Conservation (phyloP, 2,888 invertebrate species). For the Biston betularia region DNA sequence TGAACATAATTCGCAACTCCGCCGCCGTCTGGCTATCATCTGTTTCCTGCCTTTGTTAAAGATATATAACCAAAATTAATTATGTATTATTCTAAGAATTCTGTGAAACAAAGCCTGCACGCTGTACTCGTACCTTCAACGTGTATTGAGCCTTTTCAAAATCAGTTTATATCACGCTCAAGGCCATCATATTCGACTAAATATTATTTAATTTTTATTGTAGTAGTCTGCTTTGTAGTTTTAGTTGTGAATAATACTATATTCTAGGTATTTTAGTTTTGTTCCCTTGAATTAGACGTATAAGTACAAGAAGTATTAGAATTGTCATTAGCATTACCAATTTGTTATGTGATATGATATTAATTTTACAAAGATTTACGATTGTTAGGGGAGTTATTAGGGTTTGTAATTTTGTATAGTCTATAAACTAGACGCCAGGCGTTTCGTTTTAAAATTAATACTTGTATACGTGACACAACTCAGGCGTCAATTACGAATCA, state of each 20-base stretch:
- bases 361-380: slow-evolving; percentile 19
- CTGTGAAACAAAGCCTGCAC: slow-evolving; percentile 25
- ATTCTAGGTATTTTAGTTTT: neutral
- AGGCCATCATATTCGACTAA: neutral
- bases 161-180: neutral
- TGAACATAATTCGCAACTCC: slow-evolving; percentile 39
- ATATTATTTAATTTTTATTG: neutral
- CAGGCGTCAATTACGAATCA: slow-evolving; percentile 49
- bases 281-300: neutral
- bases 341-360: neutral
- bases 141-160: neutral
- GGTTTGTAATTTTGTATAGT: too few relatives aligned
- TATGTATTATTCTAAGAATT: slow-evolving; percentile 11
- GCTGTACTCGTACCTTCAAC: slow-evolving; percentile 4
- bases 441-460: slow-evolving; percentile 11
- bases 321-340: neutral
- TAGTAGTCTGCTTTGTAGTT: neutral
- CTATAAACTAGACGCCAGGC: neutral
- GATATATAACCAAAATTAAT: slow-evolving; percentile 38
- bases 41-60: slow-evolving; percentile 52
- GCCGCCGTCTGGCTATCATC: slow-evolving; percentile 32
- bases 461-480: slow-evolving; percentile 66
- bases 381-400: neutral
- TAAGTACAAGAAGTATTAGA: neutral
- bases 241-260: neutral